These are phyloP conservation scores for Dreissena rostriformis DNA, from an alignment of 1,140 invertebrate genomes.

Conservation along the genomic window DNA sequence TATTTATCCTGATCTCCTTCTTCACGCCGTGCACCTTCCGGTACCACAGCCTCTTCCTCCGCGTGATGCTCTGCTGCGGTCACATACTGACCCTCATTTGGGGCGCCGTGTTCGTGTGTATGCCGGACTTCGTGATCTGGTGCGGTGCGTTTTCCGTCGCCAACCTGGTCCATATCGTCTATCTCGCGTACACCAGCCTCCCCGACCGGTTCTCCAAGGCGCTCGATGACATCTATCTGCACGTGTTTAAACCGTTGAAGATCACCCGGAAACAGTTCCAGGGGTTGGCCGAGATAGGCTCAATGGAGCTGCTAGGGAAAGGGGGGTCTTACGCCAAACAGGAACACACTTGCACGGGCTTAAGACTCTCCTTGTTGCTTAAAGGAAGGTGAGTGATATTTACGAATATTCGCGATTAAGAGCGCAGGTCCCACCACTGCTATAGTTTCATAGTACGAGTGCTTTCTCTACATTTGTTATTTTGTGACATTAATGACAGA, in stretches of 20 bases:
- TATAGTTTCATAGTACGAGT: too few relatives aligned
- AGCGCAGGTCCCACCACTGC: too few relatives aligned
- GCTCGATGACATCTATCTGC: slow-evolving; percentile 90
- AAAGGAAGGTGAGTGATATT: slow-evolving; percentile 88
- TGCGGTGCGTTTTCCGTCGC: slow-evolving; percentile 87
- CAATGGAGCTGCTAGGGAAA: slow-evolving; percentile 85
- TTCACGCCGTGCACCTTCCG: slow-evolving; percentile 91
- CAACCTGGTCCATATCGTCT: slow-evolving; percentile 88
- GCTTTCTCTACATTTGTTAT: too few relatives aligned
- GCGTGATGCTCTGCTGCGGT: slow-evolving; percentile 86
- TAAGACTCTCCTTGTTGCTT: slow-evolving; percentile 90
- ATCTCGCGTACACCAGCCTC: slow-evolving; percentile 84
- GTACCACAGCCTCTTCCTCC: slow-evolving; percentile 88
- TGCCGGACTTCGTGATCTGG: slow-evolving; percentile 91
- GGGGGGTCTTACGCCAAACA: slow-evolving; percentile 89
- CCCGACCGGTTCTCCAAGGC: slow-evolving; percentile 85
- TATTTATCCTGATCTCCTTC: slow-evolving; percentile 92
- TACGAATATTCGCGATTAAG: too few relatives aligned
- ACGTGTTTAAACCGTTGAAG: slow-evolving; percentile 92
- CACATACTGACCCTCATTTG: slow-evolving; percentile 89
- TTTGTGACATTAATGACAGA: too few relatives aligned
- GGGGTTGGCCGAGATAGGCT: slow-evolving; percentile 88
- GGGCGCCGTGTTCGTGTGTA: slow-evolving; percentile 91
- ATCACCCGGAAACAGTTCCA: slow-evolving; percentile 91
- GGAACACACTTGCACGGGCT: slow-evolving; percentile 89